Base-by-base conservation (phyloP, 2,797 vertebrate species). In the Meriones psammophilus region DNA sequence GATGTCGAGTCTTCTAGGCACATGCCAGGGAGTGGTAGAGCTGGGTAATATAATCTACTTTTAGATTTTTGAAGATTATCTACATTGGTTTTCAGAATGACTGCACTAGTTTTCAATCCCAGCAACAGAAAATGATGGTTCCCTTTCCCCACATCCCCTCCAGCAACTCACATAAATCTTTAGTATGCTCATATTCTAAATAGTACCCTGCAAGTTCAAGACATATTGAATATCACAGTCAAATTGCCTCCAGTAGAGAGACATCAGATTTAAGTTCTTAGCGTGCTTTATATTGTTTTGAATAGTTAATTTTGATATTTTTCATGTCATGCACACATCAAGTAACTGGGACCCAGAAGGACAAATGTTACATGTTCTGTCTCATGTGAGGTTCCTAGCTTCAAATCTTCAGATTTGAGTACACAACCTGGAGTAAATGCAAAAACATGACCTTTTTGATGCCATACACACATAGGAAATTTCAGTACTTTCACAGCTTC, bases 281-380 rank as follows among this genome's bases (percentile, higher is more conserved):
- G 28, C 26, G 77, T 14, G 94, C 42, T 94, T 96, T 22, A 66
- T 60, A 96, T 90, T 88, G 33, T 46, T 69, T 83, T 88, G 8
- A 77, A 91, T 54, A 91, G 62, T 30, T 91, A 87, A 28, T 85
- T 92, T 80, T 91, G 36, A 81, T 85, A 88, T 80, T 81, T 92
- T 94, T 88, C 18, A 50, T 88, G 54, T 94, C 54, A 87, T 64
- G 30, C 20, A 60, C 33, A 92, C 36, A 30, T 50, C 26, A 84
- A 18, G 39, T 84, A 64, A 84, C 36, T 39, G 12, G 15, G 81
- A 46, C 28, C 4, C 26, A 64, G 60, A 39, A 46, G 39, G 39
- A 66, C 26, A 66, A 46, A 66, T 22, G 26, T 28, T 26, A 17
- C 26, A 46, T 64, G 39, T 66, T 66, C 28, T 46, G 8, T 64